phyloP scores from a whole-genome alignment of 1,140 invertebrate genomes.

The Drosophila insularis region DNA sequence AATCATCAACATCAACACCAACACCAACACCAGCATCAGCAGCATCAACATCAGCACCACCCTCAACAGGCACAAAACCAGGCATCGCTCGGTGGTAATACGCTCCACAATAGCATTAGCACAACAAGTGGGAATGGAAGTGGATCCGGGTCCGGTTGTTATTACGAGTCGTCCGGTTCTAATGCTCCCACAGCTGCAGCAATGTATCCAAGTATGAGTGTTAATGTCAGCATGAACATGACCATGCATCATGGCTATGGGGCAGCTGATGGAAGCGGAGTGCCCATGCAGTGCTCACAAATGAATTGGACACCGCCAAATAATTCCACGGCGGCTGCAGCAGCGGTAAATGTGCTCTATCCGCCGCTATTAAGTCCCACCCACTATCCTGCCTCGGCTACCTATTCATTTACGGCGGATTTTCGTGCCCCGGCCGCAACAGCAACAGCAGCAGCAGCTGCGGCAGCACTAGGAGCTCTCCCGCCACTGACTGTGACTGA shows the following conservation, averaged over 20 bases:
- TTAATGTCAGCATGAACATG: constrained; percentile 99
- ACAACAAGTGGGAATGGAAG: constrained; percentile 28
- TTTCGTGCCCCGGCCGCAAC: constrained; percentile 85
- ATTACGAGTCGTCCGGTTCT: constrained; percentile 56
- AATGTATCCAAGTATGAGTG: constrained; percentile 94
- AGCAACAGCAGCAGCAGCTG: constrained; percentile 21
- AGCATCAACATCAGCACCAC: constrained; percentile 46
- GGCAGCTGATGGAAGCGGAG: constrained; percentile 83
- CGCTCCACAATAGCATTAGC: constrained; percentile 59
- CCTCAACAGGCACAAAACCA: constrained; percentile 62
- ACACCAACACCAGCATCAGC: constrained; percentile 26
- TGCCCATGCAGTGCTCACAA: constrained; percentile 86
- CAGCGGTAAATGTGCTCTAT: constrained; percentile 85
- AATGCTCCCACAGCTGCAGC: constrained; percentile 64
- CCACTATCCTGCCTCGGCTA: constrained; percentile 86
- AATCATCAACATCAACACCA: constrained; percentile 33
- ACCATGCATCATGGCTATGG: constrained; percentile 95
- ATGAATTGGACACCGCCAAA: constrained; percentile 87
- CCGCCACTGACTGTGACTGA: constrained; percentile 54
- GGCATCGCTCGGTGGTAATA: constrained; percentile 65
- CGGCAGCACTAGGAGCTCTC: constrained; percentile 28
- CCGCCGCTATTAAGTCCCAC: constrained; percentile 85
- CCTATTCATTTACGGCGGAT: constrained; percentile 91
- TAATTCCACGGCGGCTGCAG: constrained; percentile 81
- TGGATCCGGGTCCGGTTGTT: constrained; percentile 43